Base-by-base conservation (phyloP, 2,797 vertebrate species). In the Cossypha polioptera region DNA sequence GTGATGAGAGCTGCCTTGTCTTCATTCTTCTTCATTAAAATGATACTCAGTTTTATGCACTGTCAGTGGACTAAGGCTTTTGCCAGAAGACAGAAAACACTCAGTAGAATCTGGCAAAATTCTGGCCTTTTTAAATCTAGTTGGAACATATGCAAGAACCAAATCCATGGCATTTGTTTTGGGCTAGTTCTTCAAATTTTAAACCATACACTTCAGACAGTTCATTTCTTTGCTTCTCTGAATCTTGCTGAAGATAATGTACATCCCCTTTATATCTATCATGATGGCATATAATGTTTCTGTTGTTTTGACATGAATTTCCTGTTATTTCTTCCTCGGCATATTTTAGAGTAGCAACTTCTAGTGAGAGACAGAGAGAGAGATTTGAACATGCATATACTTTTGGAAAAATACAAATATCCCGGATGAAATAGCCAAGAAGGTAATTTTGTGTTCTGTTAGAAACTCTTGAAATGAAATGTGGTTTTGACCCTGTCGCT, bases 361-460 rank as follows among this genome's bases (percentile, higher is more conserved):
- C 33, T 59, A 48, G 20, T 42, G 7, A 22, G 7, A 22, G 4
- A 7, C 3, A 6, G 1, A 3, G 5, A 57, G 1, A 3, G 2
- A 53, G 2, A 54, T 75, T 72, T 86, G 40, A 57, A 59, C 33
- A 19, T 69, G 40, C 6, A 2, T 63, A 62, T 55, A 14, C 40
- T 92, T 88, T 78, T 93, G 45, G 61, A 87, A 90, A 94, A 95
- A 88, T 59, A 54, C 67, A 90, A 88, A 87, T 87, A 92, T 93
- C 45, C 71, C 90, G 38, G 26, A 73, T 76, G 59, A 92, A 78
- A 87, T 90, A 90, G 74, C 29, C 40, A 53, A 69, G 29, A 36
- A 94, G 25, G 33, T 66, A 8, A 18, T 78, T 93, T 69, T 82
- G 38, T 78, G 42, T 90, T 95, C 74, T 76, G 11, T 47, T 90